Base-by-base conservation (phyloP, 2,888 invertebrate genomes). In the Ceratothoa steindachneri region DNA sequence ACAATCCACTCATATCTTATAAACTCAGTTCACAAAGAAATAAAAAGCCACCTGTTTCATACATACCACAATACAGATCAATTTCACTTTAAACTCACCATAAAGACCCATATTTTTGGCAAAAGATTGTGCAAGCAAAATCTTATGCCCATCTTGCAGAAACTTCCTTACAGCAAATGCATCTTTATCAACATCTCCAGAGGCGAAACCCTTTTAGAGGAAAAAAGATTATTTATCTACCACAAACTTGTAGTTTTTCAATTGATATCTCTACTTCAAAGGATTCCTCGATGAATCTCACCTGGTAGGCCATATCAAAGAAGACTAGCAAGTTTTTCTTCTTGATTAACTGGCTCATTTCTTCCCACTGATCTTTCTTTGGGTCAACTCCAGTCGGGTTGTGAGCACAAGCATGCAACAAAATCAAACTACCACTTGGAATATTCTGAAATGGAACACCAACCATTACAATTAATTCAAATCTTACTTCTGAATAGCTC, bases 221-320 rank as follows among this genome's bases (percentile, higher is more conserved):
- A 29, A 31, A 19, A 22, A n/a, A n/a, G 19, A 77, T 67, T 22
- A 7, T 71, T 2, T 2, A 9, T 15, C 28, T 41, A n/a, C 9
- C 65, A 67, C 0, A 30, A 65, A 51, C 72, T 30, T 55, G 2
- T 30, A 30, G 15, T 24, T 0, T 22, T 15, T 12, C 71, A 41
- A 41, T 41, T 41, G 5, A 41, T 41, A 9, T 41, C 15, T n/a
- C n/a, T n/a, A 15, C 1, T 12, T 22, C 65, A 24, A 7, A 30
- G 55, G 24, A 29, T 55, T 22, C 31, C 29, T 52, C 1, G 24
- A 5, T 41, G 41, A 41, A 41, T 15, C 64, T 71, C 30, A 75
- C 96, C 87, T 98, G 98, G 86, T 98, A 98, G 41, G 98, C 98
- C 96, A 97, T 95, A 85, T 99, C 98, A 84, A 98, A 95, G 87